These are phyloP conservation scores for Yponomeuta malinellus DNA, from an alignment of 2,888 invertebrate genomes.

Conservation along the genomic window DNA sequence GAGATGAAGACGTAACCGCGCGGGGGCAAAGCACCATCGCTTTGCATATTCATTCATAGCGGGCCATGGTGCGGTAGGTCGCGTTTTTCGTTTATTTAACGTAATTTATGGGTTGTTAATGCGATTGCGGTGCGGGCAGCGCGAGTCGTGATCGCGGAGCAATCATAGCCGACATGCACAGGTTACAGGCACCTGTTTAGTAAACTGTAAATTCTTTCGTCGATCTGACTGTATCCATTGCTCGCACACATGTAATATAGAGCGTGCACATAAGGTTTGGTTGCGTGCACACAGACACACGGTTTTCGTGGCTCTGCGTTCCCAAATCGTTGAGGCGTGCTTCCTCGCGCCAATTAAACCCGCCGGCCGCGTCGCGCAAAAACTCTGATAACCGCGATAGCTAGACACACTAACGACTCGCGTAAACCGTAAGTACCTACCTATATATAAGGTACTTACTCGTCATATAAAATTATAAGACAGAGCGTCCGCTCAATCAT, in stretches of 20 bases:
- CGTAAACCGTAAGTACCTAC: too few species aligned
- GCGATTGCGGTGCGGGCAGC: constrained; percentile 13
- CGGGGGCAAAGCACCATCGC: constrained; percentile 25
- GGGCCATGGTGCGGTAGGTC: constrained; percentile 39
- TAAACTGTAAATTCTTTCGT: not conserved
- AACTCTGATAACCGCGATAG: constrained; percentile 6
- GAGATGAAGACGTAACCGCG: constrained; percentile 20
- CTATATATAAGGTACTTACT: too few species aligned
- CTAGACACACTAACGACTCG: not conserved
- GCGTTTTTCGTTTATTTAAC: constrained; percentile 34
- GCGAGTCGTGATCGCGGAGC: not conserved
- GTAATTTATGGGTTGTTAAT: constrained; percentile 33
- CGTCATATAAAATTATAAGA: too few species aligned
- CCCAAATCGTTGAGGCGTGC: constrained; percentile 45
- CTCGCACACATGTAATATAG: not conserved
- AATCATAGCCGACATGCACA: not conserved
- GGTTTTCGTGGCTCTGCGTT: constrained; percentile 11
- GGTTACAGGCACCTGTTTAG: not conserved
- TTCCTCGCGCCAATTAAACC: constrained; percentile 64
- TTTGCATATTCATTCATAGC: constrained; percentile 45
- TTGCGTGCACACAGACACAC: not conserved
- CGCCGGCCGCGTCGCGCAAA: constrained; percentile 28
- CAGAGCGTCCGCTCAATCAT: too few species aligned
- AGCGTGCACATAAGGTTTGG: not conserved
- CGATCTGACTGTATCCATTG: not conserved